Evolutionary conservation across 2,888 invertebrate genomes (phyloP), one percentile per base, ranked within the genome.

Genomic region (Cephus pulcher): DNA sequence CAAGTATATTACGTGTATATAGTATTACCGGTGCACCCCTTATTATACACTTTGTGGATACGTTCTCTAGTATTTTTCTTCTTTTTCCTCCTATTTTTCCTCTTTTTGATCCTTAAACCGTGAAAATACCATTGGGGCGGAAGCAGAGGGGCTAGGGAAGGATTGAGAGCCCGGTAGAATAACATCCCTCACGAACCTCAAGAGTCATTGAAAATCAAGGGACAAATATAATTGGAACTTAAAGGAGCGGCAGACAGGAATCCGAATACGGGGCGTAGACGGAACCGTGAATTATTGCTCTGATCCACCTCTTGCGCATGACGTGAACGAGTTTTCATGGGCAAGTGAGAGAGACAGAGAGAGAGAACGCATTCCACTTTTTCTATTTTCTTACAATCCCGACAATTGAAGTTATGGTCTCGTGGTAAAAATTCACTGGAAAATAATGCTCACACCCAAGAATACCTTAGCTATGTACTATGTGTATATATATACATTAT

Each of bases 241-340:
- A 56, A 56, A 56, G 56, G 56, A 56, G 56, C 56, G 56, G 56
- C 56, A 56, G 56, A 56, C 56, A 56, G 56, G 9, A 56, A 56
- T 56, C 56, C 23, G 56, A 56, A 56, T 56, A 56, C 23, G 23
- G 56, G 56, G 56, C 56, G 56, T 56, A 56, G 56, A 56, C 56
- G 56, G 56, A 56, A 56, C 23, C 56, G 56, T 56, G 56, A 56
- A 56, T 56, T 56, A 56, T 56, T 56, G 23, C 23, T 23, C 15
- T 56, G 56, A 56, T 56, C 23, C 56, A 23, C 56, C 56, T 56
- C 74, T 74, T 80, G 74, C 73, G 75, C 75, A 78, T 77, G 77
- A 77, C 78, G 69, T 34, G 74, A 73, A 75, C 34, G 73, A 69
- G 56, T 70, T 56, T 68, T n/a, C 56, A 33, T 4, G 74, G 69